Evolutionary conservation across 2,888 invertebrate species (phyloP).

Genomic region (Folsomia manolachei): DNA sequence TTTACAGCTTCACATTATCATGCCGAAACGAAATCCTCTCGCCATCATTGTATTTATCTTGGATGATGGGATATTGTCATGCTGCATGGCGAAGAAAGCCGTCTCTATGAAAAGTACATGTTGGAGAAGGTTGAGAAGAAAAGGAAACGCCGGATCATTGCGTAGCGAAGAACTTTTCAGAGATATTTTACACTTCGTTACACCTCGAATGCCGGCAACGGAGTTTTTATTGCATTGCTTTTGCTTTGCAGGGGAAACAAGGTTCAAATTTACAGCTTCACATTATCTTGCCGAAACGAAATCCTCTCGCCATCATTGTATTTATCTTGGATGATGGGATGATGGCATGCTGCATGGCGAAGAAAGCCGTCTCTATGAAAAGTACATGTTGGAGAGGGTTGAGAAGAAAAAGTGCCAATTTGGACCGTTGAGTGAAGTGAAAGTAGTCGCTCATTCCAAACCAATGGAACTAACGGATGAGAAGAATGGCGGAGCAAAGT

Average conservation of each 20-base stretch:
- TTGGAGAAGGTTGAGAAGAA: too few species aligned
- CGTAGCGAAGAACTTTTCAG: background rate
- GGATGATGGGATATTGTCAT: conserved; percentile 13
- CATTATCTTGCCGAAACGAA: conserved; percentile 17
- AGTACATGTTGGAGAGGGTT: conserved; percentile 1
- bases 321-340: too few species aligned
- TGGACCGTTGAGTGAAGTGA: conserved; percentile 14
- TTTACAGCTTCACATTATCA: conserved; percentile 21
- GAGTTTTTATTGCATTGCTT: conserved; percentile 8
- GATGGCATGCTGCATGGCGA: background rate
- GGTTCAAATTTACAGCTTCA: conserved; percentile 18
- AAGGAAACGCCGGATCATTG: conserved; percentile 20
- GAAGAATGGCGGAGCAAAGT: background rate
- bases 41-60: conserved; percentile 25
- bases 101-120: background rate
- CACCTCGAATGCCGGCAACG: conserved; percentile 12
- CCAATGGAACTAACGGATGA: background rate
- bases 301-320: conserved; percentile 25
- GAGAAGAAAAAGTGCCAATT: conserved; percentile 4
- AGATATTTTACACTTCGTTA: conserved; percentile 25
- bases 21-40: conserved; percentile 19
- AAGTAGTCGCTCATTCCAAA: conserved; percentile 8
- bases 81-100: background rate
- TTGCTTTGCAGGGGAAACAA: conserved; percentile 5
- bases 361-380: background rate